Percentiles rank a stretch among this genome's conserved stretches.
phyloP scores from a whole-genome alignment of 2,888 invertebrate genomes.

The Sceliomorpha sp. region DNA sequence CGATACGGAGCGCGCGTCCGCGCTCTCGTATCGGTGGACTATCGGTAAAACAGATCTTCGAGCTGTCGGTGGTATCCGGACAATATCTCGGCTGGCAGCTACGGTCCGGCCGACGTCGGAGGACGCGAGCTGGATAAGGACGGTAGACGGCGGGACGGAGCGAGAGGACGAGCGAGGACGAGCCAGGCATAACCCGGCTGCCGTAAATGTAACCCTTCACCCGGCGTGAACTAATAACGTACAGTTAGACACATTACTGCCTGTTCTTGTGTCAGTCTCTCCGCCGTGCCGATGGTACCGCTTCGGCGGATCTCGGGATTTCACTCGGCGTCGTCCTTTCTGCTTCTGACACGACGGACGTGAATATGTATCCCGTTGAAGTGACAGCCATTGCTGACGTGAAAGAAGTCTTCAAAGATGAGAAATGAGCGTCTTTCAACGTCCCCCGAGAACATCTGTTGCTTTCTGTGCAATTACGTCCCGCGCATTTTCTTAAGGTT shows the following conservation, averaged over 20 bases:
- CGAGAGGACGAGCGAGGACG: conserved; percentile 34
- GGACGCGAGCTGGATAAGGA: conserved; percentile 1
- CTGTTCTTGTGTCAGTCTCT: conserved; percentile 18
- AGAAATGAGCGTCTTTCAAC: not conserved
- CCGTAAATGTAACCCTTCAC: conserved; percentile 68
- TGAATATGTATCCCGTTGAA: conserved; percentile 1
- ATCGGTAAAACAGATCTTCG: conserved; percentile 69
- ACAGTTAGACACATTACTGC: conserved; percentile 64
- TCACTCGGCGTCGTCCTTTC: not conserved
- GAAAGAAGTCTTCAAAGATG: not conserved
- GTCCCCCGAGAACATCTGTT: conserved; percentile 4
- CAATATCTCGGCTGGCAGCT: conserved; percentile 65
- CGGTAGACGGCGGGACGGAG: conserved; percentile 24
- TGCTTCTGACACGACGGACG: conserved; percentile 1
- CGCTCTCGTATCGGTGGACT: conserved; percentile 61
- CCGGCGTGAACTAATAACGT: conserved; percentile 64
- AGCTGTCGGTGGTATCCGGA: conserved; percentile 68
- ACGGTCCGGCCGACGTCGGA: conserved; percentile 27
- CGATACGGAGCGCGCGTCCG: conserved; percentile 52
- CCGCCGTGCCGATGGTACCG: conserved; percentile 18
- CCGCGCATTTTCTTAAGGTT: not conserved
- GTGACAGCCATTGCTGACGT: conserved; percentile 2
- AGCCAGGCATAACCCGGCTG: conserved; percentile 37
- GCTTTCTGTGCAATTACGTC: not conserved
- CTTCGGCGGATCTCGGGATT: not conserved